phyloP scores from a whole-genome alignment of 2,113 vertebrate species.

The Mobula hypostoma region DNA sequence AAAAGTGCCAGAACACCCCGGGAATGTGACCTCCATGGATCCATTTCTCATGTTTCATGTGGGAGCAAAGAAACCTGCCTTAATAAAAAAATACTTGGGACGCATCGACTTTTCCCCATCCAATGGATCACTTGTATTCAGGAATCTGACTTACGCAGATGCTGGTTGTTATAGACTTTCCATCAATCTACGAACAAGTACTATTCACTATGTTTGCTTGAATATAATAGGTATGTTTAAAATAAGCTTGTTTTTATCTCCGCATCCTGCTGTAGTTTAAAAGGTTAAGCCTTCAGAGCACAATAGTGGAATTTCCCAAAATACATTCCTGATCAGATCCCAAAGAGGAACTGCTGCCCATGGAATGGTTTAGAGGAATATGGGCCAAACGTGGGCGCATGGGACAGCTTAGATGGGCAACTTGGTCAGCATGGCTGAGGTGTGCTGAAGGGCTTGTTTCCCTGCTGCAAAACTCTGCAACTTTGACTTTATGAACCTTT shows the following conservation, averaged over 20 bases:
- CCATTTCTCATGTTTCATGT: neutral
- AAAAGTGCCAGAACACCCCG: neutral
- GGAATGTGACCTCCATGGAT: neutral
- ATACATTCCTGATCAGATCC: neutral
- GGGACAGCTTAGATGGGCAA: no score
- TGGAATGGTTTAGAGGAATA: neutral
- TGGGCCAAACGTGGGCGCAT: no score
- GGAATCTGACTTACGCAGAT: neutral
- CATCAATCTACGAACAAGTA: neutral
- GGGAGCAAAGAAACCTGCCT: neutral
- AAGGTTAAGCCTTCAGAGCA: neutral
- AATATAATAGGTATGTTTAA: neutral
- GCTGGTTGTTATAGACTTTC: neutral
- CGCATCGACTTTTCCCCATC: neutral
- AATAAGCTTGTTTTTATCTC: neutral
- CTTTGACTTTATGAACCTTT: no score
- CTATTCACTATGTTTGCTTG: neutral
- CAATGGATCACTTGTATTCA: neutral
- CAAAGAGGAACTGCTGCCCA: neutral
- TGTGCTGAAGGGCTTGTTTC: no score
- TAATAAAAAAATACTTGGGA: neutral
- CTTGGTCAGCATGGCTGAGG: no score
- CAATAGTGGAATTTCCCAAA: neutral
- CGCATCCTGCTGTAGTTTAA: neutral
- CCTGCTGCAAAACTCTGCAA: no score